phyloP scores from a whole-genome alignment of 1,140 invertebrate species.

The Papilio xuthus region DNA sequence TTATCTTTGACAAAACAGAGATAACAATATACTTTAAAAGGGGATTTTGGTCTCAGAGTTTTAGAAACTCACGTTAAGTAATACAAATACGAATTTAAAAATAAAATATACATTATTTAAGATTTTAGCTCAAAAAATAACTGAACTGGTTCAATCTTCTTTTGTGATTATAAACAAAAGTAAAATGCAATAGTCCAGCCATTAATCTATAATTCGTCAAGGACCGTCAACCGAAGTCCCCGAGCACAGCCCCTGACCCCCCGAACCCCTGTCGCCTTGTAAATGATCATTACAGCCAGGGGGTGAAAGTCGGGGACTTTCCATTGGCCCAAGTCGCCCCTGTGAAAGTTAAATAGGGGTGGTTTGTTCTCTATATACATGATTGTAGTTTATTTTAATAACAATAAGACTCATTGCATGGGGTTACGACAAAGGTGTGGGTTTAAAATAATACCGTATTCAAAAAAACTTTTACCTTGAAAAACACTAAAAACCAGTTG shows the following conservation, averaged over 20 bases:
- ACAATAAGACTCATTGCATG: neutral
- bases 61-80: too few species aligned
- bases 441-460: neutral
- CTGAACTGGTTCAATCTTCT: too few species aligned
- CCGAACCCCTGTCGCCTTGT: neutral
- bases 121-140: too few species aligned
- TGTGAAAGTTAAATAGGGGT: slow-evolving; percentile 20
- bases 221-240: neutral
- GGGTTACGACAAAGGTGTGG: slow-evolving; percentile 3
- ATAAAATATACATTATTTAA: too few species aligned
- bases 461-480: slow-evolving; percentile 14
- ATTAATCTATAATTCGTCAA: slow-evolving; percentile 19
- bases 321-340: slow-evolving; percentile 28
- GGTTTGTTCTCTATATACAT: slow-evolving; percentile 23
- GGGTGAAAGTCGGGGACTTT: slow-evolving; percentile 28
- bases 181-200: neutral
- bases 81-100: too few species aligned
- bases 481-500: neutral
- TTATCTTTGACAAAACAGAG: too few species aligned
- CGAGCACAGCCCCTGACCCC: neutral
- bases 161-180: neutral
- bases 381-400: slow-evolving; percentile 14
- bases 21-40: too few species aligned
- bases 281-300: slow-evolving; percentile 15
- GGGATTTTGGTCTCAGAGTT: too few species aligned